phyloP scores from a whole-genome alignment of 2,888 invertebrate genomes.

The Acanthococcus lagerstroemiae region DNA sequence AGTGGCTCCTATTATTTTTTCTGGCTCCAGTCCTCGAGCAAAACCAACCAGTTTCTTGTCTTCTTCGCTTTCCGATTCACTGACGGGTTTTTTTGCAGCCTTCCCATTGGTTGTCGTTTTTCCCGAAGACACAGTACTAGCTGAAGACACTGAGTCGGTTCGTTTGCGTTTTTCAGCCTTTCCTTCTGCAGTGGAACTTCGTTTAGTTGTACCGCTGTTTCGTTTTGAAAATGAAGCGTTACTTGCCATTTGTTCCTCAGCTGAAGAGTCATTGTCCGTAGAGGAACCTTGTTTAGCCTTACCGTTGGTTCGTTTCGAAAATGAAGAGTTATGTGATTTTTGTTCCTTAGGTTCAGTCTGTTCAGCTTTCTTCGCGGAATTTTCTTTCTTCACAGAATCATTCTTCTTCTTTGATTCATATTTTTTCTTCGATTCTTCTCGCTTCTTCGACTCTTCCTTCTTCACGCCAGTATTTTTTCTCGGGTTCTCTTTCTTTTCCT shows the following conservation, averaged over 20 bases:
- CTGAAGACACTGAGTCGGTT: neutral
- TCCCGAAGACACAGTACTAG: neutral
- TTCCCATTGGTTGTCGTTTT: no score
- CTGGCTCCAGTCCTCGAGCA: conserved; percentile 70
- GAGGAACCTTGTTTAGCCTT: no score
- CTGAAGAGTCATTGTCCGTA: no score
- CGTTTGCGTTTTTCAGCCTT: neutral
- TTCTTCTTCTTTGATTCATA: neutral
- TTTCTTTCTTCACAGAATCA: neutral
- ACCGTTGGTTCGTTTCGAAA: no score
- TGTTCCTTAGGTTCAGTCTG: no score
- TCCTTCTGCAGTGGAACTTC: neutral
- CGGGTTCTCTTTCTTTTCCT: no score
- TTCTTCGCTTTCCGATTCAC: conserved; percentile 24
- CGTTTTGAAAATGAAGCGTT: no score
- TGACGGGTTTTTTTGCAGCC: no score
- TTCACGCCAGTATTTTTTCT: no score
- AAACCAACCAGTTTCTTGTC: conserved; percentile 54
- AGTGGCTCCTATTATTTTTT: conserved; percentile 84
- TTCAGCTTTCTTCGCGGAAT: neutral
- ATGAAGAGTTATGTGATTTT: no score
- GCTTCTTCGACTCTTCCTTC: neutral
- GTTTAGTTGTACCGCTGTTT: no score
- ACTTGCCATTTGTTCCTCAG: no score
- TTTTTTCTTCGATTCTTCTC: neutral